phyloP scores from a whole-genome alignment of 2,797 vertebrate genomes.

The Austrolebias charrua region DNA sequence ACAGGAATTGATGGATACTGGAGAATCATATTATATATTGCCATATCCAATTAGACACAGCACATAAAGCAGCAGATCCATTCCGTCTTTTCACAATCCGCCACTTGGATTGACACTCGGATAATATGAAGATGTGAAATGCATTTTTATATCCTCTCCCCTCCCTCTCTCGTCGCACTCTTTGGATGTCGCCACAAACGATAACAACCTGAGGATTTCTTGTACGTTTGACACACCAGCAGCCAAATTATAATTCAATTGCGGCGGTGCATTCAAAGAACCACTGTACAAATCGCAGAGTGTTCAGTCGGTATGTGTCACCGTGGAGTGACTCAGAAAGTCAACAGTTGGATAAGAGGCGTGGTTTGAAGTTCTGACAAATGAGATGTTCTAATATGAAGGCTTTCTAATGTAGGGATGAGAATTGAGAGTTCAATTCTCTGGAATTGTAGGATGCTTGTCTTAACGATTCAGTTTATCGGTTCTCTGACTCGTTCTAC shows the following conservation, averaged over 20 bases:
- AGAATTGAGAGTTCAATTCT: too few species aligned
- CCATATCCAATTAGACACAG: conserved; percentile 84
- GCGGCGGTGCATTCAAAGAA: conserved; percentile 63
- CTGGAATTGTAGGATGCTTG: too few species aligned
- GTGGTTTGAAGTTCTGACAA: conserved; percentile 45
- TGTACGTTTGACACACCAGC: conserved; percentile 78
- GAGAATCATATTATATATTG: conserved; percentile 81
- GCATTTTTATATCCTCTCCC: conserved; percentile 71
- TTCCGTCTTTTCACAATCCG: conserved; percentile 71
- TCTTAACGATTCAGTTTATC: too few species aligned
- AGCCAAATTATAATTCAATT: conserved; percentile 77
- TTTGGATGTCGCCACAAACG: conserved; percentile 71
- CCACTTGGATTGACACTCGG: conserved; percentile 45
- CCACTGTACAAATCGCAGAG: conserved; percentile 45
- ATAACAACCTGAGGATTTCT: conserved; percentile 81
- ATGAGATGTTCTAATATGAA: conserved; percentile 24
- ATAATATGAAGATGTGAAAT: conserved; percentile 75
- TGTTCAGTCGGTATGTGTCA: conserved; percentile 53
- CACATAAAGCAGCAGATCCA: conserved; percentile 83
- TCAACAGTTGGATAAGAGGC: conserved; percentile 57
- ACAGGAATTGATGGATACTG: conserved; percentile 79
- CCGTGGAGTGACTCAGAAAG: conserved; percentile 52
- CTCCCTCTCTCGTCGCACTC: conserved; percentile 37
- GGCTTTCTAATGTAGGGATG: conserved; percentile 13
- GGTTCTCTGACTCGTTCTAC: too few species aligned